Base-by-base conservation (phyloP, 2,797 vertebrate genomes). In the Myotis myotis region DNA sequence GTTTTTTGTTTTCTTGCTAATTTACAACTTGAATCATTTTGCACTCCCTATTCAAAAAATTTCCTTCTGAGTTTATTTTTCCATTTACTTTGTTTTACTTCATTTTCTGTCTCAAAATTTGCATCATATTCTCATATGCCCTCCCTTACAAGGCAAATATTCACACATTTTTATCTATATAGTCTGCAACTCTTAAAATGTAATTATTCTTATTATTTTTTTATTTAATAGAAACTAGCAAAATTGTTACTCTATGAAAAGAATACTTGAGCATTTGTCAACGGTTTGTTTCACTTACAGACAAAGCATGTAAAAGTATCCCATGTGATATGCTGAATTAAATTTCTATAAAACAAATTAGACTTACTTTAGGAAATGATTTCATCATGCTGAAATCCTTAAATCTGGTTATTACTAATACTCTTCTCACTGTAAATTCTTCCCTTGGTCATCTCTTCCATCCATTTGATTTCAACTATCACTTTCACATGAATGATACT, bases 261-360 rank as follows among this genome's bases (percentile, higher is more conserved):
- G 28, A 74, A 44, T 79, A 70, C 13, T 49, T 33, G 13, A 6
- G 17, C 55, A 76, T 66, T 2, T 95, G 0, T 84, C 68, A 93
- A 47, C 44, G 89, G 30, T 75, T 94, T 0, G 33, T 64, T 55
- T 93, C 6, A 33, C 94, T 94, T 91, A 28, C 13, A 93, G n/a
- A 12, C 66, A 28, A 53, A 66, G 30, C 19, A 92, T 64, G 13
- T 91, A 93, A 93, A 44, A 33, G 1, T 66, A 57, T 41, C 38
- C 20, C 20, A 47, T 22, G 68, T 78, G 20, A 82, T n/a, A 70
- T 70, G 79, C 74, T 68, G 75, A 28, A 0, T 20, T 9, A 84
- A 92, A 91, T 82, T 41, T 91, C 82, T 88, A 47, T 1, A 30
- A 17, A 94, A 3, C 71, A n/a, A 91, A 87, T 95, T 82, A 89